phyloP scores from a whole-genome alignment of 2,797 vertebrate genomes.

The Sebastes miniatus region DNA sequence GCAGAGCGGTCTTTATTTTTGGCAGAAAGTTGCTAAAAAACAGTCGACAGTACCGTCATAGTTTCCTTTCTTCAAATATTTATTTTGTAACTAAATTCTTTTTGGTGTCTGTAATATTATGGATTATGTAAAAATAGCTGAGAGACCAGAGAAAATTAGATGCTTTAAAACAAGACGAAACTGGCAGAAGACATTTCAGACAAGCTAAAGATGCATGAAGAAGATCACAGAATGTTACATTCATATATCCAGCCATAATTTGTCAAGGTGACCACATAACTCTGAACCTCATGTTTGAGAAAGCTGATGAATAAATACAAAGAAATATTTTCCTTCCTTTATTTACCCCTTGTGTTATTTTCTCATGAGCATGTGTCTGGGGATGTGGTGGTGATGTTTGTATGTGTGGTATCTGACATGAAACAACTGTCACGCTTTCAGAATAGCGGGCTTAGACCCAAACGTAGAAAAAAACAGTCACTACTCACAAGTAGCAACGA shows the following conservation, averaged over 20 bases:
- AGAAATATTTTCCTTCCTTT: constrained; percentile 80
- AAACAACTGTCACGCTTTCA: neutral
- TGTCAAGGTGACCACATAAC: constrained; percentile 38
- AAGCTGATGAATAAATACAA: constrained; percentile 75
- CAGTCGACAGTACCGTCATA: constrained; percentile 14
- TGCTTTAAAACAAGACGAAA: neutral
- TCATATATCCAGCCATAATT: constrained; percentile 45
- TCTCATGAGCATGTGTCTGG: neutral
- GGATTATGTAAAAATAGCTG: constrained; percentile 35
- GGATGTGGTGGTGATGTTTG: neutral
- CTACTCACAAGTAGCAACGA: too few relatives aligned
- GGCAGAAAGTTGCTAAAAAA: constrained; percentile 46
- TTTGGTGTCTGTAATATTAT: constrained; percentile 40
- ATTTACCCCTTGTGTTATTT: constrained; percentile 27
- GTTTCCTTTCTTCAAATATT: constrained; percentile 62
- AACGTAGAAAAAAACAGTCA: accelerated
- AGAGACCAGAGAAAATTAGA: constrained; percentile 9
- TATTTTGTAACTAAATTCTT: constrained; percentile 69
- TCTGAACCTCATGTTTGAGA: constrained; percentile 49
- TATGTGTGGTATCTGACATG: neutral
- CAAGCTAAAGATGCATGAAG: constrained; percentile 74
- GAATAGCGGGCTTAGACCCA: accelerated
- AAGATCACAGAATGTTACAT: constrained; percentile 53
- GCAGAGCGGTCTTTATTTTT: constrained; percentile 40
- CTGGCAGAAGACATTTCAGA: constrained; percentile 46